Evolutionary conservation across 2,888 invertebrate species (phyloP).

Genomic region (Hemaris fuciformis): DNA sequence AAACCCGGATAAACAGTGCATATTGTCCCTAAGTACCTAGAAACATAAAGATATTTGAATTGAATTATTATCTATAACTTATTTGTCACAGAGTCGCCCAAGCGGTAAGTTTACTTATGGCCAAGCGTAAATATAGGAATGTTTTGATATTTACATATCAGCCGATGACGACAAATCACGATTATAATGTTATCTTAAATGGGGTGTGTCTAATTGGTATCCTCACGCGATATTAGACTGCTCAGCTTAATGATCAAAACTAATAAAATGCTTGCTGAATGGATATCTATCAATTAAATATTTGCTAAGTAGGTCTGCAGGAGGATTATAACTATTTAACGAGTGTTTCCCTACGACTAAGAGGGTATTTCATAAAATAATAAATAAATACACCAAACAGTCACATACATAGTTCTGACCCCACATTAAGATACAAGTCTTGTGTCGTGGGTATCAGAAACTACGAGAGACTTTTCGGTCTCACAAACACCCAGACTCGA

Average conservation of each 20-base stretch:
- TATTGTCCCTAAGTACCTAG: not conserved
- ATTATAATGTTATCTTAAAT: constrained; percentile 18
- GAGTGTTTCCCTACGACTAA: too few relatives aligned
- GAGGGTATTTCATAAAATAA: too few relatives aligned
- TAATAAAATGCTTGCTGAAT: not conserved
- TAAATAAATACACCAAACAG: too few relatives aligned
- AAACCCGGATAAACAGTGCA: not conserved
- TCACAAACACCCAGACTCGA: too few relatives aligned
- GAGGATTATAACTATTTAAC: too few relatives aligned
- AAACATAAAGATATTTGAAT: not conserved
- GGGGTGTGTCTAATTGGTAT: constrained; percentile 23
- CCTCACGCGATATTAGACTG: constrained; percentile 13
- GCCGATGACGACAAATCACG: constrained; percentile 22
- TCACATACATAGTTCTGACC: too few relatives aligned
- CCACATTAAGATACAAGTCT: too few relatives aligned
- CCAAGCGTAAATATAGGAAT: constrained; percentile 26
- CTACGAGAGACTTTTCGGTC: too few relatives aligned
- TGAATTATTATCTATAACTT: not conserved
- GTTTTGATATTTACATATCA: constrained; percentile 27
- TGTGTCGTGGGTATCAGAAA: too few relatives aligned
- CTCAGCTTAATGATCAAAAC: not conserved
- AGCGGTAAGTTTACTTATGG: not conserved
- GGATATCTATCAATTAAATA: not conserved
- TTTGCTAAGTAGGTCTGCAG: not conserved
- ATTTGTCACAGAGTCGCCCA: not conserved